Conservation (phyloP, 2,113 vertebrate species). For the Psittacula cyanocephala region DNA sequence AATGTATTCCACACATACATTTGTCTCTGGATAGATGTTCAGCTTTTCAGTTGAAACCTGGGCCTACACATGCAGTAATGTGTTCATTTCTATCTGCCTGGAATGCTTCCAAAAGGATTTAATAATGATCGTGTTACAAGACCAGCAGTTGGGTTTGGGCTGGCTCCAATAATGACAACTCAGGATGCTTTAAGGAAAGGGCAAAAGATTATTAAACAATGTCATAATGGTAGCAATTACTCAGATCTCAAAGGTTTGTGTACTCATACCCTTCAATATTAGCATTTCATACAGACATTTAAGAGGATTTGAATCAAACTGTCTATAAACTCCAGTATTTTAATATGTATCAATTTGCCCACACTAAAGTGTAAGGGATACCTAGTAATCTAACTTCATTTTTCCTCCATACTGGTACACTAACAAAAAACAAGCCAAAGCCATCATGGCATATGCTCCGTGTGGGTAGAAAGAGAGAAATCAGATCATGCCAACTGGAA, state of each 20-base stretch:
- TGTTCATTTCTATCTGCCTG: background rate
- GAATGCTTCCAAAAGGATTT: background rate
- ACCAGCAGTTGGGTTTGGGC: background rate
- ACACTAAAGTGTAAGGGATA: background rate
- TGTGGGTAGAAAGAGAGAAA: conserved; percentile 4
- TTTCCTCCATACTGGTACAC: background rate
- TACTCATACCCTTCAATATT: background rate
- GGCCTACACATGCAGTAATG: background rate
- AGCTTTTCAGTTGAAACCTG: background rate
- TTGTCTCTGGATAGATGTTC: background rate
- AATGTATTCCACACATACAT: background rate
- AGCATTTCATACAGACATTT: background rate
- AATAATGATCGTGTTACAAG: background rate
- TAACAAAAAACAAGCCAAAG: background rate
- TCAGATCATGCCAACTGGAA: conserved; percentile 28
- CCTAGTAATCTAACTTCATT: background rate
- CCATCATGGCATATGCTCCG: background rate
- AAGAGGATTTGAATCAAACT: background rate
- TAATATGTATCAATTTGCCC: background rate
- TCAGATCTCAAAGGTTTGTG: background rate
- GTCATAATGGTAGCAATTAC: background rate
- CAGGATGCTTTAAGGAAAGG: background rate
- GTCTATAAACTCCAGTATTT: background rate
- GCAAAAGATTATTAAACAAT: background rate
- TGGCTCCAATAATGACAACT: background rate